These are phyloP conservation scores for Chlorocebus sabaeus DNA, from an alignment of 2,113 vertebrate genomes.

Conservation along the genomic window DNA sequence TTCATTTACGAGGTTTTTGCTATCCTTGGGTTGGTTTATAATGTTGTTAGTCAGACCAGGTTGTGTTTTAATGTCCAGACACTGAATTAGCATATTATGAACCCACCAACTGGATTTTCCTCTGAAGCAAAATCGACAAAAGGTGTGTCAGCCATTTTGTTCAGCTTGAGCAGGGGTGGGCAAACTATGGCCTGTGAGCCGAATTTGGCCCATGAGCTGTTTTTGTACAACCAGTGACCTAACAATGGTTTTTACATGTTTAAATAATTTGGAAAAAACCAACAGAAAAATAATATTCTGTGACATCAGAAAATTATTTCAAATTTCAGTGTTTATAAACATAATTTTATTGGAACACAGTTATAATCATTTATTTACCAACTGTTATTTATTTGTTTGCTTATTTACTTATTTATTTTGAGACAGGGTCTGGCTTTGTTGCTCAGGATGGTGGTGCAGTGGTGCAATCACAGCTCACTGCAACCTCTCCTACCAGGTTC, in stretches of 20 bases:
- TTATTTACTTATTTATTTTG: too few relatives aligned
- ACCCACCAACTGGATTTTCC: background rate
- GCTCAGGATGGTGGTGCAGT: too few relatives aligned
- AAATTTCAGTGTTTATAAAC: background rate
- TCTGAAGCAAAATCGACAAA: background rate
- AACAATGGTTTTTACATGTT: background rate
- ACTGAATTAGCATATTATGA: background rate
- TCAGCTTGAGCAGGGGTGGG: background rate
- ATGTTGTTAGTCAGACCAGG: background rate
- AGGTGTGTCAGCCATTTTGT: background rate
- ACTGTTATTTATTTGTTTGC: too few relatives aligned
- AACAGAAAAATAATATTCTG: background rate
- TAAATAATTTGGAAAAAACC: background rate
- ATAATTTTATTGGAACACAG: background rate
- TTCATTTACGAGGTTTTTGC: background rate
- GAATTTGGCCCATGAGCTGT: background rate
- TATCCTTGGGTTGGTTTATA: background rate
- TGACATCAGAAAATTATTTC: background rate
- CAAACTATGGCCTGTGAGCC: fast-evolving
- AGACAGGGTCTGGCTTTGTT: too few relatives aligned
- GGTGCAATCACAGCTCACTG: too few relatives aligned
- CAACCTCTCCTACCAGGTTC: too few relatives aligned
- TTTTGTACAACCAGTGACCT: background rate
- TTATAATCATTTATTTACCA: background rate
- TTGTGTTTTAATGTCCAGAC: background rate